Percentiles rank a stretch among this genome's conserved stretches.
phyloP scores from a whole-genome alignment of 1,140 invertebrate species.

The Meteorus sp. region DNA sequence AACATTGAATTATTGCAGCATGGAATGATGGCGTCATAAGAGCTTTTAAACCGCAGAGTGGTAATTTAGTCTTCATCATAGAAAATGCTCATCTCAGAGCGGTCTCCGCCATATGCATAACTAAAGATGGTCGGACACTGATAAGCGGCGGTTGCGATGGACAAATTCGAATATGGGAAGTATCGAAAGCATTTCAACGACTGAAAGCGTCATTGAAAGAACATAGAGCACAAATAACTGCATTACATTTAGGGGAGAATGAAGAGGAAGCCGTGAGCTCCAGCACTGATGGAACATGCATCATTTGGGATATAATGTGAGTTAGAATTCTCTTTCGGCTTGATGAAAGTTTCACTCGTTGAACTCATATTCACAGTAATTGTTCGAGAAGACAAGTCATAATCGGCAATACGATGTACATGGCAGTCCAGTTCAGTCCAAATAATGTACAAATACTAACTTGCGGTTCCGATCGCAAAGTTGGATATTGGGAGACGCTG shows the following conservation, averaged over 20 bases:
- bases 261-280: slow-evolving; percentile 83
- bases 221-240: slow-evolving; percentile 84
- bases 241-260: slow-evolving; percentile 74
- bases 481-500: slow-evolving; percentile 86
- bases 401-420: slow-evolving; percentile 87
- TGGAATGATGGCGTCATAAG: slow-evolving; percentile 91
- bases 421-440: slow-evolving; percentile 77
- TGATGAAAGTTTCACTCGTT: too few relatives aligned
- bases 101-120: slow-evolving; percentile 76
- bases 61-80: slow-evolving; percentile 77
- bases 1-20: slow-evolving; percentile 45
- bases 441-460: slow-evolving; percentile 82
- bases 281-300: slow-evolving; percentile 86
- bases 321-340: too few relatives aligned
- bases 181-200: slow-evolving; percentile 66
- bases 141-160: slow-evolving; percentile 88
- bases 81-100: slow-evolving; percentile 86
- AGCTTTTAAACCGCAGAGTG: slow-evolving; percentile 81
- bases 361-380: too few relatives aligned
- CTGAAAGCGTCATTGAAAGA: slow-evolving; percentile 79
- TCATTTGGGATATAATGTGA: slow-evolving; percentile 85
- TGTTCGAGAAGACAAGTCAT: slow-evolving; percentile 76
- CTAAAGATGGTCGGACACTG: slow-evolving; percentile 70
- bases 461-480: slow-evolving; percentile 82
- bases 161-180: slow-evolving; percentile 77